phyloP scores from a whole-genome alignment of 2,888 invertebrate species.

The Nomada lathburiana region DNA sequence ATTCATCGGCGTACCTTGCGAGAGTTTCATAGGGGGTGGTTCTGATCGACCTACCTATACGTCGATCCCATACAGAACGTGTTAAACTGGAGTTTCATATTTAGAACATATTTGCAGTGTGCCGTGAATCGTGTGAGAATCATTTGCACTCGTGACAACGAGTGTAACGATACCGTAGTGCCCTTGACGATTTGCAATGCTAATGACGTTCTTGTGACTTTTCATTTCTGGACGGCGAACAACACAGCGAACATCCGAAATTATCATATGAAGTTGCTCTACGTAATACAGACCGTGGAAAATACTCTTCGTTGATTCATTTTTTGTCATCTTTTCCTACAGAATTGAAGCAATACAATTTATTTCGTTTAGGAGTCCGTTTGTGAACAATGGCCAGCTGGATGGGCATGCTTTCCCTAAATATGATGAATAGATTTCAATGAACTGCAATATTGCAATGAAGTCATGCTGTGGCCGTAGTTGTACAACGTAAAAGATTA shows the following conservation, averaged over 20 bases:
- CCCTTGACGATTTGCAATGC: conserved; percentile 62
- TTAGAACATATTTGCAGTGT: conserved; percentile 29
- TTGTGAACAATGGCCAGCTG: background rate
- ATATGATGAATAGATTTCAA: too few relatives aligned
- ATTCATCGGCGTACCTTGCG: too few relatives aligned
- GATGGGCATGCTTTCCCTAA: too few relatives aligned
- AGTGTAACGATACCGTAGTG: conserved; percentile 40
- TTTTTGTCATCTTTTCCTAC: background rate
- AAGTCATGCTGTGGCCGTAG: too few relatives aligned
- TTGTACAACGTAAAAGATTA: too few relatives aligned
- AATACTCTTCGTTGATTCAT: background rate
- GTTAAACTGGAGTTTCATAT: background rate
- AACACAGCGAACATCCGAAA: background rate
- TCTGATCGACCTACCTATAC: too few relatives aligned
- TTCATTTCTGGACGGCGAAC: conserved; percentile 23
- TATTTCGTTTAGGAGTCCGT: background rate
- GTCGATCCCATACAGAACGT: too few relatives aligned
- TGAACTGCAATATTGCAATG: too few relatives aligned
- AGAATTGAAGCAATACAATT: background rate
- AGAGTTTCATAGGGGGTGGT: too few relatives aligned
- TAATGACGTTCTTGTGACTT: conserved; percentile 59
- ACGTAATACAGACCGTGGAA: background rate
- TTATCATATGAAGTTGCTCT: conserved; percentile 13
- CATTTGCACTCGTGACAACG: conserved; percentile 37
- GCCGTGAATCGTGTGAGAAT: conserved; percentile 40